A percentile compares a stretch with the other conserved stretches of the same genome.
phyloP scores from a whole-genome alignment of 2,113 vertebrate genomes.

The Perca flavescens region DNA sequence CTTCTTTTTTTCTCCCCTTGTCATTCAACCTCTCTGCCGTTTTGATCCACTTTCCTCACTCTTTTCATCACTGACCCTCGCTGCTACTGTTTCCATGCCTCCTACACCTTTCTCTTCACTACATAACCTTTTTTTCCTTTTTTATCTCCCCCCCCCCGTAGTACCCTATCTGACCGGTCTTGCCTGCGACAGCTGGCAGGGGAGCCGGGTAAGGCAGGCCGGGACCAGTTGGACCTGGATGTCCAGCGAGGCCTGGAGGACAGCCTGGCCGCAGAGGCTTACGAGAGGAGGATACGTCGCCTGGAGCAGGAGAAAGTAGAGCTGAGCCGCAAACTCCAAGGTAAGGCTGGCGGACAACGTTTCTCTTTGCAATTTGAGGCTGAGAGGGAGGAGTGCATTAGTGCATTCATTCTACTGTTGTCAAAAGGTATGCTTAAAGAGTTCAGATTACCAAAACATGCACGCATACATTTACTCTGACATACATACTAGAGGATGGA shows the following conservation, averaged over 20 bases:
- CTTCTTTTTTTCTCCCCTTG: background rate
- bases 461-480: background rate
- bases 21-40: background rate
- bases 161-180: conserved; percentile 93
- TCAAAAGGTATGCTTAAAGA: background rate
- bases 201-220: conserved; percentile 72
- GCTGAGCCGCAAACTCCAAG: conserved; percentile 96
- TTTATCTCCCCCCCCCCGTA: conserved; percentile 67
- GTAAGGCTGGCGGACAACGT: conserved; percentile 72
- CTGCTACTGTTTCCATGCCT: background rate
- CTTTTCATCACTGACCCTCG: background rate
- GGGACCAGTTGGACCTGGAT: conserved; percentile 87
- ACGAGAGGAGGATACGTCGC: conserved; percentile 95
- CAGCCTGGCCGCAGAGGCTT: conserved; percentile 95
- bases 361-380: background rate
- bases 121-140: background rate
- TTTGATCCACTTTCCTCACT: background rate
- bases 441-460: too few relatives aligned
- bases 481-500: too few relatives aligned
- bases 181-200: conserved; percentile 86
- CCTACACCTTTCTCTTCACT: background rate
- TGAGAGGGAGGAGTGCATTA: background rate
- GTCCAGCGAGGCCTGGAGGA: conserved; percentile 93
- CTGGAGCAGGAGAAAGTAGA: conserved; percentile 97
- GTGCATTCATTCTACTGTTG: background rate